phyloP scores from a whole-genome alignment of 1,140 invertebrate genomes.

The Microplitis demolitor region DNA sequence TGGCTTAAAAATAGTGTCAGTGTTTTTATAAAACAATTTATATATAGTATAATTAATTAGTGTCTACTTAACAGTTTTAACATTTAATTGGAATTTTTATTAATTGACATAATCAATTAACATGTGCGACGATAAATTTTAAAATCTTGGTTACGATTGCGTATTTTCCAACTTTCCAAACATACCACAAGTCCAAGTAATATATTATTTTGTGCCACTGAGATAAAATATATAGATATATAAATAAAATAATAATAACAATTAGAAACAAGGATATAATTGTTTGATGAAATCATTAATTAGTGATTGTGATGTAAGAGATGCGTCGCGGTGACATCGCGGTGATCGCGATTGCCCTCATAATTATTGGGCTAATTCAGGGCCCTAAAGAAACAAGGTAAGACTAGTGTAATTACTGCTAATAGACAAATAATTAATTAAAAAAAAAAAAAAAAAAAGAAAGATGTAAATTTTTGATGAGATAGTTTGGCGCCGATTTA shows the following conservation, averaged over 20 bases:
- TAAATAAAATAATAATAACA: too few relatives aligned
- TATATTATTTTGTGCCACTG: too few relatives aligned
- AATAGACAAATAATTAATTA: not conserved
- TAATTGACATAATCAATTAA: too few relatives aligned
- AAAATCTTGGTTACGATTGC: too few relatives aligned
- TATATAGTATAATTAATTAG: not conserved
- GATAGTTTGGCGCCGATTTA: too few relatives aligned
- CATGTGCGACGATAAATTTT: too few relatives aligned
- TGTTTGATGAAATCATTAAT: constrained; percentile 52
- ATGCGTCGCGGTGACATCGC: constrained; percentile 61
- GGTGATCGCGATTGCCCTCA: constrained; percentile 61
- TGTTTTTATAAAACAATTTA: not conserved
- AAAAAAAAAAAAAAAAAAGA: too few relatives aligned
- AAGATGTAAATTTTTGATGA: too few relatives aligned
- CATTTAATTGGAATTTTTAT: too few relatives aligned
- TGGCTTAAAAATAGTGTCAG: not conserved
- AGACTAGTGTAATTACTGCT: constrained; percentile 31
- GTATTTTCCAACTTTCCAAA: too few relatives aligned
- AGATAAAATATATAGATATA: too few relatives aligned
- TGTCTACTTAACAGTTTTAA: not conserved
- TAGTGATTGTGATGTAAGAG: constrained; percentile 60
- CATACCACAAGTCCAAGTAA: too few relatives aligned
- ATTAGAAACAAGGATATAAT: constrained; percentile 5
- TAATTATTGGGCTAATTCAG: constrained; percentile 56
- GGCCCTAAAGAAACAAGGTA: constrained; percentile 55